Evolutionary conservation across 2,113 vertebrate genomes (phyloP).

Genomic region (Empidonax alnorum): DNA sequence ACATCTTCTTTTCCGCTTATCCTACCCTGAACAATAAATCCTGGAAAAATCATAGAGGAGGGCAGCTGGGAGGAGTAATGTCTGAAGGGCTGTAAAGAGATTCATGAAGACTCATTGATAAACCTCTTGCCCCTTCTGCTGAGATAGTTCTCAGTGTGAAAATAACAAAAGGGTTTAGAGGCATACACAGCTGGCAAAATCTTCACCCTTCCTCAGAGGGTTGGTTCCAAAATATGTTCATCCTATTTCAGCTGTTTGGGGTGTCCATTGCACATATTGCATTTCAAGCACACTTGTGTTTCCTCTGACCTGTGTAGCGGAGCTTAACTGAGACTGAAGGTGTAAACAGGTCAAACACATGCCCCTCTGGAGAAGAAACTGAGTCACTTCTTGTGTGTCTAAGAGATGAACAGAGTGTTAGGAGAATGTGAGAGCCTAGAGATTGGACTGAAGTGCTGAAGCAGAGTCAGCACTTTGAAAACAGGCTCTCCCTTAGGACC

Average conservation of each 20-base stretch:
- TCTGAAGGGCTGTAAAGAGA: not conserved
- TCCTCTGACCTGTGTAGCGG: not conserved
- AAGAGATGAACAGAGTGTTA: rapidly evolving
- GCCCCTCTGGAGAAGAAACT: not conserved
- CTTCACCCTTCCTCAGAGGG: not conserved
- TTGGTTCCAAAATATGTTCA: not conserved
- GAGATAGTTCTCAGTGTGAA: not conserved
- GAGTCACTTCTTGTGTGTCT: not conserved
- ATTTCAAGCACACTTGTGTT: not conserved
- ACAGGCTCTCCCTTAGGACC: not conserved
- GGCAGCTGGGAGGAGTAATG: not conserved
- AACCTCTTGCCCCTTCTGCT: not conserved
- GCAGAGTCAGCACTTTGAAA: not conserved
- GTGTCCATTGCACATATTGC: not conserved
- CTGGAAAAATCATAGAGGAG: not conserved
- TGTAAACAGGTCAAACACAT: not conserved
- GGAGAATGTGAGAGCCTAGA: not conserved
- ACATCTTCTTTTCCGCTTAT: not conserved
- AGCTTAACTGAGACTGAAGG: not conserved
- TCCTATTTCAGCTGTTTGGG: not conserved
- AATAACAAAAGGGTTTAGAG: not conserved
- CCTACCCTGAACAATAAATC: not conserved
- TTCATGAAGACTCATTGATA: not conserved
- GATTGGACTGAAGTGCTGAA: not conserved
- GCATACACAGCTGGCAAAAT: not conserved